Conservation (phyloP, 2,888 invertebrate genomes). For the Bellardia pandia region DNA sequence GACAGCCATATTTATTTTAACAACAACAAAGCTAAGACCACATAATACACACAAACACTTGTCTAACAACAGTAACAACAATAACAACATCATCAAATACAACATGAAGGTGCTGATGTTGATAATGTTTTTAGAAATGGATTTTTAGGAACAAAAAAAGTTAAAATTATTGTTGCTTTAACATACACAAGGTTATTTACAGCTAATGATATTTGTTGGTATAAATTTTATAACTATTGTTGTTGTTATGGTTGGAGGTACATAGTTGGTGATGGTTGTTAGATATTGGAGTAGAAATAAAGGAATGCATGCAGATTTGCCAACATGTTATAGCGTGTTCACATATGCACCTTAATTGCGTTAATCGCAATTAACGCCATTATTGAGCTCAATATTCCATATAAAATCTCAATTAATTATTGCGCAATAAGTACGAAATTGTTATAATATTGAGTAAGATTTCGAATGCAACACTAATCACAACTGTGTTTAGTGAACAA, state of each 20-base stretch:
- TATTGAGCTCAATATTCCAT: no score
- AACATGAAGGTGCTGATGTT: conserved; percentile 31
- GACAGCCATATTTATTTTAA: conserved; percentile 4
- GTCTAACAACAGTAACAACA: conserved; percentile 17
- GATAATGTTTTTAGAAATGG: conserved; percentile 34
- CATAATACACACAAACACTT: conserved; percentile 7
- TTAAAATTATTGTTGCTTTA: conserved; percentile 46
- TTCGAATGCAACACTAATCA: no score
- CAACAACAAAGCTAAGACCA: conserved; percentile 41
- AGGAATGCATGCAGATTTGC: not conserved
- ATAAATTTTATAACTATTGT: not conserved
- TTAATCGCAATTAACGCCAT: no score
- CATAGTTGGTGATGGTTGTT: not conserved
- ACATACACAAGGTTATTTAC: conserved; percentile 58
- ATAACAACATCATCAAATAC: conserved; percentile 16
- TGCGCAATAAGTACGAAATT: no score
- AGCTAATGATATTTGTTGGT: conserved; percentile 38
- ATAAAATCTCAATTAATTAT: no score
- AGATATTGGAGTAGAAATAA: not conserved
- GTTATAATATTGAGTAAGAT: no score
- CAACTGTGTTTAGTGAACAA: no score
- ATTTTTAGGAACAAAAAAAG: conserved; percentile 17
- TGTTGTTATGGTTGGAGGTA: not conserved
- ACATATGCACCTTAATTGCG: no score
- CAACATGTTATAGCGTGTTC: not conserved